A percentile compares a stretch with the other conserved stretches of the same genome.
phyloP scores from a whole-genome alignment of 2,113 vertebrate species.

The Plestiodon gilberti region DNA sequence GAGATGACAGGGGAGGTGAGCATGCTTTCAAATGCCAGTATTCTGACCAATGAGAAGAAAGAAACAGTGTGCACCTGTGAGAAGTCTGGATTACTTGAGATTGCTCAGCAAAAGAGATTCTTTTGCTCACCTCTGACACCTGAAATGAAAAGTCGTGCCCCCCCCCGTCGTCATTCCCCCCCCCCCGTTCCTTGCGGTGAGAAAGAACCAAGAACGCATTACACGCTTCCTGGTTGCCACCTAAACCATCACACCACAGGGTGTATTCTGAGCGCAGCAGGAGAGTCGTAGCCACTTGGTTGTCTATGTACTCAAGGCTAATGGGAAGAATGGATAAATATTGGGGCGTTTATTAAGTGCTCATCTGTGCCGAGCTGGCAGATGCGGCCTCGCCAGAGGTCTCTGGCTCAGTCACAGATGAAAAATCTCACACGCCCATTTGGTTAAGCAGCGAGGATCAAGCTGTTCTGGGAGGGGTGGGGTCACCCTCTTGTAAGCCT shows the following conservation, averaged over 20 bases:
- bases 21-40: too few relatives aligned
- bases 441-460: neutral
- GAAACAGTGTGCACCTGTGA: too few relatives aligned
- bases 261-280: neutral
- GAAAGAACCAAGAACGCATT: neutral
- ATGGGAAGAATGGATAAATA: neutral
- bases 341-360: neutral
- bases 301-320: neutral
- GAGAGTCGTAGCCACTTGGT: neutral
- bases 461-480: neutral
- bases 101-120: accelerated
- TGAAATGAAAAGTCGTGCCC: neutral
- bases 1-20: too few relatives aligned
- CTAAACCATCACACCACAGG: neutral
- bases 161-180: too few relatives aligned
- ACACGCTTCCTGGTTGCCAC: neutral
- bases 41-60: too few relatives aligned
- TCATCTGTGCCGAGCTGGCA: neutral
- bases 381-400: accelerated
- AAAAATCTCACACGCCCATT: neutral
- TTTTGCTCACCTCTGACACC: neutral
- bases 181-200: neutral
- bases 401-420: neutral
- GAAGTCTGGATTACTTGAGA: neutral
- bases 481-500: neutral